Percentiles rank a stretch among this genome's conserved stretches.
phyloP scores from a whole-genome alignment of 1,140 invertebrate species.

The Thaumetopoea pityocampa region DNA sequence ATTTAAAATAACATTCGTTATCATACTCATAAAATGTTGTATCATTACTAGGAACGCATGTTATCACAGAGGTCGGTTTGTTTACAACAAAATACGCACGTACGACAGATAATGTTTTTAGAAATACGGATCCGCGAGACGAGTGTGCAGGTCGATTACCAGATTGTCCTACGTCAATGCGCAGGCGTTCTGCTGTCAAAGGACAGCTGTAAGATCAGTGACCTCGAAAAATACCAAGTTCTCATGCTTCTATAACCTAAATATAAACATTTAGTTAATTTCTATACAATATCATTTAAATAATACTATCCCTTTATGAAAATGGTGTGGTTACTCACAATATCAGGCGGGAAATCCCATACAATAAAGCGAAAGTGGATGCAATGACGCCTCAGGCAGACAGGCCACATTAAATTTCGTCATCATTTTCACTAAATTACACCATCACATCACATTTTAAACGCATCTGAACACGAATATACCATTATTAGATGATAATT shows the following conservation, averaged over 20 bases:
- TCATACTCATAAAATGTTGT: too few relatives aligned
- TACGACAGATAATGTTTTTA: too few relatives aligned
- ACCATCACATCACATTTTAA: slow-evolving; percentile 35
- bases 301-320: slow-evolving; percentile 31
- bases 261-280: slow-evolving; percentile 30
- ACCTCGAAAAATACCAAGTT: slow-evolving; percentile 61
- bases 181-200: slow-evolving; percentile 46
- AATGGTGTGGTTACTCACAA: slow-evolving; percentile 29
- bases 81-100: too few relatives aligned
- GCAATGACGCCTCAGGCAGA: slow-evolving; percentile 52
- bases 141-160: slow-evolving; percentile 52
- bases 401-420: slow-evolving; percentile 46
- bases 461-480: slow-evolving; percentile 20
- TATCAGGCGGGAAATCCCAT: slow-evolving; percentile 55
- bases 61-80: too few relatives aligned
- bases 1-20: too few relatives aligned
- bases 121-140: too few relatives aligned
- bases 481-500: too few relatives aligned
- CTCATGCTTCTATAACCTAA: slow-evolving; percentile 56
- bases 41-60: too few relatives aligned
- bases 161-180: slow-evolving; percentile 46
- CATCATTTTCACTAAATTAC: slow-evolving; percentile 38
- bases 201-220: slow-evolving; percentile 61
- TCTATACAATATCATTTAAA: slow-evolving; percentile 10
- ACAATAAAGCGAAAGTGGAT: slow-evolving; percentile 56